Base-by-base conservation (phyloP, 2,113 vertebrate genomes). In the Brachyhypopomus occidentalis region DNA sequence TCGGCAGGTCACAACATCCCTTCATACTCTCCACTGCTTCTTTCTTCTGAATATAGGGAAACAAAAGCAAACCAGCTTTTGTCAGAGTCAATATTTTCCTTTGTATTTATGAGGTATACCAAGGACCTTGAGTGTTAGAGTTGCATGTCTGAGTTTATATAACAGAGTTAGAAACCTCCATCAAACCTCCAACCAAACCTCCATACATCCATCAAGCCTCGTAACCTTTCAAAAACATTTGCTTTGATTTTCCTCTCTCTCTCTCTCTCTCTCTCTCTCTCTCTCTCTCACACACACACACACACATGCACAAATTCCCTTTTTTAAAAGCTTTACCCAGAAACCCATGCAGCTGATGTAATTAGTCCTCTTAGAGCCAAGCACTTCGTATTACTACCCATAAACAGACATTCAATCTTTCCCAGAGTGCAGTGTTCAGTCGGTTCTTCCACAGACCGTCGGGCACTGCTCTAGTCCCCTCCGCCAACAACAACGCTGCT, bases 381-480 rank as follows among this genome's bases (percentile, higher is more conserved):
- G 88, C 90, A 90, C 91, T 91, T 91, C 85, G 83, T 90, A 91
- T 90, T 91, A 90, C 87, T 88, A 88, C 89, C 91, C 89, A 89
- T 94, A 95, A 95, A 94, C 93, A 94, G 94, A 94, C 92, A 94
- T 91, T 92, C 91, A 92, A 94, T 96, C 92, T 90, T 85, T 92
- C 91, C 90, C 94, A 90, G 90, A 92, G 88, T 90, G 86, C 63
- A 55, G 83, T 92, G 90, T 92, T 94, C 92, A 91, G 89, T 82
- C 87, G 90, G 86, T 67, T 78, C 70, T 91, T 90, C 92, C 92
- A 91, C 86, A 88, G 87, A 88, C 90, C 84, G 73, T 78, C 70
- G 85, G 82, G 85, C 85, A 86, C 86, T 86, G 80, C 86, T 84
- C 87, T 89, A 85, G 90, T 90, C 92, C 92, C 83, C 89, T 89